Base-by-base conservation (phyloP, 2,113 vertebrate genomes). In the Eurystomus gularis region DNA sequence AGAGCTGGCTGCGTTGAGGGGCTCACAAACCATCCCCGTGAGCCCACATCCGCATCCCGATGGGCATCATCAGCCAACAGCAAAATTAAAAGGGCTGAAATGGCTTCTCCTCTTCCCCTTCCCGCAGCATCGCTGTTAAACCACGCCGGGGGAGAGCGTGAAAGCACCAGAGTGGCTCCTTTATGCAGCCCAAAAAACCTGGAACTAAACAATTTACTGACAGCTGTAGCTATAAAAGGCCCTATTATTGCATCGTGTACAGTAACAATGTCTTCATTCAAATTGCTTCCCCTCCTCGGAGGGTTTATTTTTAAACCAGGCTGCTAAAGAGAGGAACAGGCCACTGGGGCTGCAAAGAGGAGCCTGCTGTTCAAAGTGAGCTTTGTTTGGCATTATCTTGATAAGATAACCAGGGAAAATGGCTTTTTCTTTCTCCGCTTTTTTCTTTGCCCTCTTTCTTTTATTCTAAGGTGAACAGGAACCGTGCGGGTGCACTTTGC, bases 261-360 rank as follows among this genome's bases (percentile, higher is more conserved):
- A 23, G 71, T 54, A 95, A 97, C 97, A 96, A 97, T 71, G 96
- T 90, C 90, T 85, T 86, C 97, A 97, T 97, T 97, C 96, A 97
- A 49, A 87, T 49, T 11, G 86, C 70, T 95, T 93, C 94, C 95
- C 82, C 49, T 84, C 93, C 96, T 70, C n/a, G 5, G 69, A 96
- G 58, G 29, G 96, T 69, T 96, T 93, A 75, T 97, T 97, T 96
- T 92, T 91, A 95, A 94, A 89, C 60, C 51, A 28, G 51, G 75
- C 88, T 68, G 79, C 61, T 72, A 68, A 79, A 82, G 93, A 87
- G 88, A 86, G 57, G 86, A 54, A 72, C 78, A 28, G 72, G 88
- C 69, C 75, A 37, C n/a, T 28, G 31, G 11, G 29, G 78, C 79
- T 62, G 85, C 86, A 21, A 60, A 91, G 95, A 92, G n/a, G 19